Base-by-base conservation (phyloP, 2,113 vertebrate species). In the Prunella fulvescens region DNA sequence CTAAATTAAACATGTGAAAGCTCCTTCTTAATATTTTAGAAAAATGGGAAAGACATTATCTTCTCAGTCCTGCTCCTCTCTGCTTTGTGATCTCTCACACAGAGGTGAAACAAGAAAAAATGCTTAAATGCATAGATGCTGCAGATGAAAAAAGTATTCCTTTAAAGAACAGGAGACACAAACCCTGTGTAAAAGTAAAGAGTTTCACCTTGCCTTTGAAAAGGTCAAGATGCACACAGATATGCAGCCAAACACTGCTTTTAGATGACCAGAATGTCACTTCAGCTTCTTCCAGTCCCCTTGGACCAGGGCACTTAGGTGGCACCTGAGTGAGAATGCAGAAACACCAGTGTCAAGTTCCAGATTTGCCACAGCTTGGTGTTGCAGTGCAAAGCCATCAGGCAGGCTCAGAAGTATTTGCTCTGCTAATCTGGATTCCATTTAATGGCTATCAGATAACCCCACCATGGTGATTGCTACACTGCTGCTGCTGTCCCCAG, bases 361-460 rank as follows among this genome's bases (percentile, higher is more conserved):
- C 92, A 74, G 67, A 96, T 95, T 97, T 7, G 40, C 74, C 60
- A 95, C 91, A 94, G 71, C 57, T 86, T 3, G 3, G 67, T 20
- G 54, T 91, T 66, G 79, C 84, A 86, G 78, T 83, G 78, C 40
- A 7, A 71, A 93, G 72, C 86, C 91, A 81, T 58, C 92, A 64
- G 92, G 81, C 31, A 90, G 78, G 72, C 79, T 95, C 87, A 95
- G 86, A 93, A 94, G 62, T 91, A 91, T 90, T 91, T 91, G 56
- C 81, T 88, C 42, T 73, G 67, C 84, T 96, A 92, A 96, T 91
- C 92, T 95, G 96, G 96, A 83, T 67, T 91, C 35, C 79, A 95
- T 96, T 96, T 96, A 88, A 95, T 94, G 96, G 94, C 71, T 95
- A 96, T 95, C 95, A 10, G 60, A 92, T 96, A 91, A 90, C 96